Evolutionary conservation across 2,888 invertebrate species (phyloP).

Genomic region (Nomada hirtipes): DNA sequence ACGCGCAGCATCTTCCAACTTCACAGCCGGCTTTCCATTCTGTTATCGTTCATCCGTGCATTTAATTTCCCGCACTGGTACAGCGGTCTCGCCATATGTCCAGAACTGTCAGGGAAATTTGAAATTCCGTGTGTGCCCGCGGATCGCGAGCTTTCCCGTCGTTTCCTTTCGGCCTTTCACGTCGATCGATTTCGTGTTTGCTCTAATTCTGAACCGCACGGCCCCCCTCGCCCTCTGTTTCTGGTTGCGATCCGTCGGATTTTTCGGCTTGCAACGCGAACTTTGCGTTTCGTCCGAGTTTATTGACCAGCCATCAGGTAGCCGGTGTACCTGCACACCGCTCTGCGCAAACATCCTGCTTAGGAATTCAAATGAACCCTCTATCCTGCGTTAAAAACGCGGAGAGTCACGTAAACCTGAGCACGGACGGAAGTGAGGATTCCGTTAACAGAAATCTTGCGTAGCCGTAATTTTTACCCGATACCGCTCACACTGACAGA

Average conservation of each 20-base stretch:
- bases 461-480: conserved; percentile 53
- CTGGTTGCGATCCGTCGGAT: neutral
- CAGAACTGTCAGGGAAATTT: conserved; percentile 26
- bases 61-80: conserved; percentile 4
- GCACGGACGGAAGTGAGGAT: conserved; percentile 51
- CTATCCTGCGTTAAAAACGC: conserved; percentile 14
- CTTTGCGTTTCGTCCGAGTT: neutral
- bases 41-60: neutral
- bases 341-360: neutral
- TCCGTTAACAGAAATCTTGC: conserved; percentile 62
- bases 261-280: neutral
- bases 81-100: neutral
- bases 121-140: conserved; percentile 17
- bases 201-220: conserved; percentile 21
- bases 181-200: conserved; percentile 23
- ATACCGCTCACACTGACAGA: conserved; percentile 28
- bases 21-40: neutral
- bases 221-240: neutral
- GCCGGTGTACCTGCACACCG: neutral
- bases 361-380: conserved; percentile 60
- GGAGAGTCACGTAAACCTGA: conserved; percentile 35
- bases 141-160: neutral
- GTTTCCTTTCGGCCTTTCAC: neutral
- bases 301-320: neutral
- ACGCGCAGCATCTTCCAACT: neutral